Evolutionary conservation across 2,888 invertebrate species (phyloP).

Genomic region (Ennomos quercinarius): DNA sequence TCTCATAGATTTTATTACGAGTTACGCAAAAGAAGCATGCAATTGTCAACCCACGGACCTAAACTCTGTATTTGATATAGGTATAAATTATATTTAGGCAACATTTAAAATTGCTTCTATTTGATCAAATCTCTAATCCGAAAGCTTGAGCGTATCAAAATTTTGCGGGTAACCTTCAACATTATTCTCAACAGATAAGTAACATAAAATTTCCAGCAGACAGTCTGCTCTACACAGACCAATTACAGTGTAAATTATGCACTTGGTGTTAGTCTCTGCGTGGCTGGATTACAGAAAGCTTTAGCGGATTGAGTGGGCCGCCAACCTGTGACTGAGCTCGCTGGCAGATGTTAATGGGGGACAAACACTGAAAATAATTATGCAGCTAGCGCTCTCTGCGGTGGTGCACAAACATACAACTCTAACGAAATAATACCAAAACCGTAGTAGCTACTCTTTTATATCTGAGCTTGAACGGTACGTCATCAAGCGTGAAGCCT

Average conservation of each 20-base stretch:
- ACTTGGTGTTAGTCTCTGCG: conserved; percentile 39
- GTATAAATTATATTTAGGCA: background rate
- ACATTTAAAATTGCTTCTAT: too few species aligned
- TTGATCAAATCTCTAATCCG: too few species aligned
- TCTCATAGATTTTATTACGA: conserved; percentile 55
- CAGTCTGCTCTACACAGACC: conserved; percentile 18
- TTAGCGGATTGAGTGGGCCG: conserved; percentile 45
- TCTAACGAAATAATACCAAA: conserved; percentile 47
- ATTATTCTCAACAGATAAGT: background rate
- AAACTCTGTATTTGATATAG: conserved; percentile 58
- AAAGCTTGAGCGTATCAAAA: too few species aligned
- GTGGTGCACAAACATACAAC: conserved; percentile 43
- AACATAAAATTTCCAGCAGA: conserved; percentile 6
- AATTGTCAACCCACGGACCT: conserved; percentile 49
- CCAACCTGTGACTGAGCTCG: conserved; percentile 46
- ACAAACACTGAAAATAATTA: conserved; percentile 65
- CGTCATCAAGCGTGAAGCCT: conserved; percentile 27
- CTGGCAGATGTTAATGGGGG: conserved; percentile 58
- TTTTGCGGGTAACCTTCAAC: background rate
- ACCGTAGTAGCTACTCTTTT: conserved; percentile 15
- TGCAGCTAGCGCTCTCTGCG: conserved; percentile 46
- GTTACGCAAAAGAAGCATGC: conserved; percentile 47
- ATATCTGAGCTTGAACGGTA: conserved; percentile 27
- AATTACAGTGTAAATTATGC: conserved; percentile 49
- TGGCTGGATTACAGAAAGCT: conserved; percentile 46